Base-by-base conservation (phyloP, 2,888 invertebrate genomes). In the Volucella inflata region DNA sequence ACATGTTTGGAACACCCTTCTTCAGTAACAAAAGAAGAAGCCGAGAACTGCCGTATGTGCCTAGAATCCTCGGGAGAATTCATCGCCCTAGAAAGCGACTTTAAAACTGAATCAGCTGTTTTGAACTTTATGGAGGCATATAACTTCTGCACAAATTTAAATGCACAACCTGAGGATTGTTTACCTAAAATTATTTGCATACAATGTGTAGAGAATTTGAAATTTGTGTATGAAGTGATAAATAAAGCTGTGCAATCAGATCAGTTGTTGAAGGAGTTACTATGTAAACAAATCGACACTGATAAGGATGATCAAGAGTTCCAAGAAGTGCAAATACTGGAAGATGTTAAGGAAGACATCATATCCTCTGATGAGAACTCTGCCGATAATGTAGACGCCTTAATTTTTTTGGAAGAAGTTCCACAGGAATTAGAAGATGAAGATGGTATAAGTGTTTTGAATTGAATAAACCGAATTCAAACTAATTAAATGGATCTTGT, bases 111-210 rank as follows among this genome's bases (percentile, higher is more conserved):
- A 2, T 44, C 53, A 8, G 55, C 2, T 2, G 42, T 68, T 12
- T 17, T 51, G 3, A 87, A 30, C 16, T 68, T 87, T 10, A 55
- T 87, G 57, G 87, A 88, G 14, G 82, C 81, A 9, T 87, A 75
- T 11, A 88, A 87, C 30, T 85, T 87, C 78, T 87, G 83, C 60
- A 82, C 87, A 1, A 76, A 87, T n/a, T 55, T 88, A n/a, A 72
- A 75, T 21, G 89, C 87, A 1, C 11, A 40, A 8, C 40, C 84
- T 17, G 55, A 65, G 17, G 88, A 88, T 72, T 30, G 44, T 1
- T 76, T 89, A 10, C 88, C 89, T 1, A 87, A 88, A 38, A 82
- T 88, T 8, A 48, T 88, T 3, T 88, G 89, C 51, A 12, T 81
- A n/a, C 11, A 50, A 11, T 89, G 89, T 40, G 78, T 87, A 0